Evolutionary conservation across 2,113 vertebrate species (phyloP).

Genomic region (Ptyas mucosa): DNA sequence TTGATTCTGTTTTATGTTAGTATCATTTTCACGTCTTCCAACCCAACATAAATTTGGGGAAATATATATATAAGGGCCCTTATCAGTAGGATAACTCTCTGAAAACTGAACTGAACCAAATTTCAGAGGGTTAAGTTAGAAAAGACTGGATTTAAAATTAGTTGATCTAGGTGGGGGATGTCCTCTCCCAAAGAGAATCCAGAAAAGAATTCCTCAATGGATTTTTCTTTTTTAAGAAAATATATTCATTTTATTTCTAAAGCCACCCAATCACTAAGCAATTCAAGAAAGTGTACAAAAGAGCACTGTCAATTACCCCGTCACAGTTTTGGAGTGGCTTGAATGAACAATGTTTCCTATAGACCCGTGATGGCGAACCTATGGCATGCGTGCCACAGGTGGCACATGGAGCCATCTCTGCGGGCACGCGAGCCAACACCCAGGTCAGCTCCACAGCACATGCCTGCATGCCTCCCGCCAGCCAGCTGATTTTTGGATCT

Average conservation of each 20-base stretch:
- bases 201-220: neutral
- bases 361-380: neutral
- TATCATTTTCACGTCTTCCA: neutral
- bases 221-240: neutral
- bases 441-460: no score
- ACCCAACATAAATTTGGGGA: neutral
- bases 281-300: neutral
- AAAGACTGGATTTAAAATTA: neutral
- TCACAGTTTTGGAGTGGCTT: neutral
- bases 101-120: neutral
- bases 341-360: neutral
- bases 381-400: no score
- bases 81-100: neutral
- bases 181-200: neutral
- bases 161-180: neutral
- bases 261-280: neutral
- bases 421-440: no score
- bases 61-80: neutral
- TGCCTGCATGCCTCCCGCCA: no score
- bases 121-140: neutral
- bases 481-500: no score
- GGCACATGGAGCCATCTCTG: no score
- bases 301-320: neutral
- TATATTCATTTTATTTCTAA: neutral
- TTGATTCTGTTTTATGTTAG: neutral